Evolutionary conservation across 2,797 vertebrate species (phyloP).

Genomic region (Intellagama lesueurii): DNA sequence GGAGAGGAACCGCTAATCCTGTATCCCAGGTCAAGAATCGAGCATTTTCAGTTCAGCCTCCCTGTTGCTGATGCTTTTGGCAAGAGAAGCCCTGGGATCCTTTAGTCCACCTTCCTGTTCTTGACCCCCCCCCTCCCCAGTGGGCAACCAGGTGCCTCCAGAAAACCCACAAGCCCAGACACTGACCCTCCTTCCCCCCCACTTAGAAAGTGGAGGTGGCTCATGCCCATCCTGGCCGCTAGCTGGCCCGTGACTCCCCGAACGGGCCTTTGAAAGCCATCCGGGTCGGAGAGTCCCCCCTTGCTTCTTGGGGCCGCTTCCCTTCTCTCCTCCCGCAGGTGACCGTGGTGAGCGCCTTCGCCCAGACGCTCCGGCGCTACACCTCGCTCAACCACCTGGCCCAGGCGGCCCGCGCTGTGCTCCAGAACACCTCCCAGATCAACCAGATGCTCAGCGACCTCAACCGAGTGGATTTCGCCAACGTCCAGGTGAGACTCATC

Average conservation of each 20-base stretch:
- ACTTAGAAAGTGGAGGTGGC: too few relatives aligned
- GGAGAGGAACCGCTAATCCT: too few relatives aligned
- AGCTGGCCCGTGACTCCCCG: too few relatives aligned
- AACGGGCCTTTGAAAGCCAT: not conserved
- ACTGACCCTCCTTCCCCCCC: too few relatives aligned
- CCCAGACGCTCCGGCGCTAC: constrained; percentile 94
- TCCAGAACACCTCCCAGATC: constrained; percentile 98
- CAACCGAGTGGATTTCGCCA: constrained; percentile 97
- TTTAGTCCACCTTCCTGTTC: not conserved
- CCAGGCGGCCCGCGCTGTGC: constrained; percentile 93
- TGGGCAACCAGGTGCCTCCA: too few relatives aligned
- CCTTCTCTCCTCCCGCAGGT: constrained; percentile 77
- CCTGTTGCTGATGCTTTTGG: too few relatives aligned
- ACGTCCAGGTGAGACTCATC: constrained; percentile 91
- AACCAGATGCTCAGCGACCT: constrained; percentile 99
- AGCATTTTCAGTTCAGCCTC: too few relatives aligned
- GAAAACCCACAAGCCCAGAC: too few relatives aligned
- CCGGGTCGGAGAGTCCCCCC: not conserved
- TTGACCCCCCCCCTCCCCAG: too few relatives aligned
- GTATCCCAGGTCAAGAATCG: too few relatives aligned
- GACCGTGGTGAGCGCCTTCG: constrained; percentile 94
- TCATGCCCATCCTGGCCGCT: too few relatives aligned
- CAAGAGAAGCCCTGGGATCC: too few relatives aligned
- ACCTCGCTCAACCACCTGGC: constrained; percentile 97
- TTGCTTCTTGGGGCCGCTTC: not conserved